Evolutionary conservation across 64 coral and sea anemone genomes (phyloP), one percentile per base, ranked within the genome.

Genomic region (Trachythela sp.): DNA sequence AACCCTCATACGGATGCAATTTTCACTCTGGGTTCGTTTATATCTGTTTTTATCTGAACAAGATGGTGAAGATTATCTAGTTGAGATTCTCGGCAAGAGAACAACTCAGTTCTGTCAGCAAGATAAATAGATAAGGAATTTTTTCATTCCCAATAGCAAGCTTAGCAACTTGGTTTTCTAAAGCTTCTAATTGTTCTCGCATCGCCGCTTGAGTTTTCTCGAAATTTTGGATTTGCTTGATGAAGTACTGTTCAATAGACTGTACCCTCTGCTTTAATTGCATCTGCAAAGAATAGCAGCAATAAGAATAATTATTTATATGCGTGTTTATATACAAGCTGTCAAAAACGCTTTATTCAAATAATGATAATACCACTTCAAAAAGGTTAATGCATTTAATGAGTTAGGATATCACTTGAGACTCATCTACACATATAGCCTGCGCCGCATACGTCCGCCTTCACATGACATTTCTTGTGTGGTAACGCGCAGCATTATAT

Each of bases 1-100:
- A 92, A 58, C 30, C 91, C 91, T 27, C 91, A 92, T 40, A 92
- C 67, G 30, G 85, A 86, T 26, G 58, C 86, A 9, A 92, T 38
- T 36, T 59, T 36, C 40, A 83, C 39, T 56, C 27, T 54, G 2
- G 36, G 27, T 36, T 22, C 56, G 33, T 36, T 45, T 2, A 88
- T 24, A 1, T 48, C 48, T 22, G 15, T 37, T 35, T 48, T 52
- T 14, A 92, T 54, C 8, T 64, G 15, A 26, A 64, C 5, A 64
- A 64, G 56, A 26, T 26, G 13, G 56, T 64, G 56, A 0, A 64
- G 20, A n/a, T 0, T 17, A 64, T 88, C 31, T 13, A 92, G 8
- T 60, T 92, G 86, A 14, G 70, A n/a, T 84, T 88, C 30, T 34
- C 86, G 83, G 43, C 91, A 86, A 64, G 70, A 59, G 40, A 92